These are phyloP conservation scores for Phocoena phocoena DNA, from an alignment of 2,113 vertebrate species.

Conservation along the genomic window DNA sequence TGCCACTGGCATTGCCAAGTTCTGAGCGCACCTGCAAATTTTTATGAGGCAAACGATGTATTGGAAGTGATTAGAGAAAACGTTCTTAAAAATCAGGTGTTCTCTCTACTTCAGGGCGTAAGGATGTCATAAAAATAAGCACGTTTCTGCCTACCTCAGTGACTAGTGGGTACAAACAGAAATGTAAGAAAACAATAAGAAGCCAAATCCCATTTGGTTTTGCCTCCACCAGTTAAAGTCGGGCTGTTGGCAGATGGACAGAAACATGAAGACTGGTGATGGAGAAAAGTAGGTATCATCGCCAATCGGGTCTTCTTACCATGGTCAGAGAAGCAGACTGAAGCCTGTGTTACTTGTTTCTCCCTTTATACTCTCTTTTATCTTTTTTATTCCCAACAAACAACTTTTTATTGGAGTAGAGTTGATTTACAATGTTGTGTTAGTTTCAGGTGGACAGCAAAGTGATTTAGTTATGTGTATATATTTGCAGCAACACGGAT, in stretches of 20 bases:
- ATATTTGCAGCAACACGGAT: background rate
- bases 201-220: background rate
- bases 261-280: fast-evolving
- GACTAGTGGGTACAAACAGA: background rate
- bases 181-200: background rate
- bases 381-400: background rate
- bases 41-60: fast-evolving
- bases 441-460: background rate
- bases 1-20: fast-evolving
- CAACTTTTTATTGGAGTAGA: background rate
- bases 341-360: background rate
- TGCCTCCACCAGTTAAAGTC: fast-evolving
- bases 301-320: background rate
- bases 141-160: background rate
- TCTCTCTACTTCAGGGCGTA: background rate
- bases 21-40: background rate
- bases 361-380: background rate
- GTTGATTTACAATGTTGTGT: background rate
- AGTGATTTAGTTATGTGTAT: background rate
- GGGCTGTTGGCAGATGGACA: background rate
- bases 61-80: too few species aligned
- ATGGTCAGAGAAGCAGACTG: background rate
- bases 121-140: background rate
- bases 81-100: background rate
- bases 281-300: background rate